These are phyloP conservation scores for Coracias cyanogaster DNA, from an alignment of 2,797 vertebrate genomes.

Conservation along the genomic window DNA sequence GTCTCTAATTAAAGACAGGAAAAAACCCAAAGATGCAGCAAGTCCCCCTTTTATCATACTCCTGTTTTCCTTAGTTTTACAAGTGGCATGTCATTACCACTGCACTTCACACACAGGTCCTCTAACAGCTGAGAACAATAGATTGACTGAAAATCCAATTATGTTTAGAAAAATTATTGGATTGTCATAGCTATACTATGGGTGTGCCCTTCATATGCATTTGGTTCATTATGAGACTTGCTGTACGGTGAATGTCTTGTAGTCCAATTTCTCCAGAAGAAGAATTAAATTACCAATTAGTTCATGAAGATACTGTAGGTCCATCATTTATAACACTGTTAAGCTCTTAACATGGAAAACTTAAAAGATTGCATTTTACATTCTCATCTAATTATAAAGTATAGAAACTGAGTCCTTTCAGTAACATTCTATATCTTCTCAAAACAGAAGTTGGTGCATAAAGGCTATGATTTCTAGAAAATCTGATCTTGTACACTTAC, in stretches of 20 bases:
- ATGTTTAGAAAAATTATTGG: background rate
- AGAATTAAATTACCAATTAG: background rate
- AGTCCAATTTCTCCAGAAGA: background rate
- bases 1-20: background rate
- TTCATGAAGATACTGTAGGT: accelerated
- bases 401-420: background rate
- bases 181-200: background rate
- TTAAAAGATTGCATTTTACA: background rate
- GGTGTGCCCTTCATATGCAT: background rate
- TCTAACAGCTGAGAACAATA: background rate
- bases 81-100: background rate
- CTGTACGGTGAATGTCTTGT: background rate
- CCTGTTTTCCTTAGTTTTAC: background rate
- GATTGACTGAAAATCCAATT: background rate
- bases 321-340: background rate
- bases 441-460: background rate
- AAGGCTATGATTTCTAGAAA: background rate
- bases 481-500: background rate
- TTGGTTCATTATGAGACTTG: background rate
- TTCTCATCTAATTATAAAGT: background rate
- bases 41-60: background rate
- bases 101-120: background rate
- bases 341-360: background rate
- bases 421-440: background rate
- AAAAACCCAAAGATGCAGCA: accelerated